These are phyloP conservation scores for Cloeon dipterum DNA, from an alignment of 2,888 invertebrate genomes.

Conservation along the genomic window DNA sequence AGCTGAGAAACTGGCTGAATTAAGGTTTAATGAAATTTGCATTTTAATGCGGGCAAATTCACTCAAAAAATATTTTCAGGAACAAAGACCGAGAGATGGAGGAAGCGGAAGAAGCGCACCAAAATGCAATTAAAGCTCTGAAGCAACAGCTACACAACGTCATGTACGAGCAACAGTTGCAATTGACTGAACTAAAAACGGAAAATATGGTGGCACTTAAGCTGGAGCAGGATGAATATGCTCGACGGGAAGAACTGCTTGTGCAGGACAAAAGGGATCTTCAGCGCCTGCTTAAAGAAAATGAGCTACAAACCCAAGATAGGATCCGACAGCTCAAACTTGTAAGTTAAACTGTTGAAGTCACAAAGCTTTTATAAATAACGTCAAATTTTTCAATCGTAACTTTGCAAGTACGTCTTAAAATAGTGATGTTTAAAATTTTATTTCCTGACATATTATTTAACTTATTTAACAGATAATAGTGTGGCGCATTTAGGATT, in stretches of 20 bases:
- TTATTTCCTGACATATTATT: no score
- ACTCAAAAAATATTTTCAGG: slow-evolving; percentile 14
- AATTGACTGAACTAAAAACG: slow-evolving; percentile 52
- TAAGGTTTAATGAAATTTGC: slow-evolving; percentile 20
- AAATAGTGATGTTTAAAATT: background rate
- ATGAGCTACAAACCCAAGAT: slow-evolving; percentile 43
- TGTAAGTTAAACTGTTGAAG: slow-evolving; percentile 16
- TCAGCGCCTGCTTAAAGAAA: slow-evolving; percentile 40
- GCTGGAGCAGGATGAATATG: slow-evolving; percentile 62
- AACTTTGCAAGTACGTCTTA: background rate
- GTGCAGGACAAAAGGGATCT: slow-evolving; percentile 47
- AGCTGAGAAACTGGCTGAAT: slow-evolving; percentile 53
- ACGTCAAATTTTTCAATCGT: no score
- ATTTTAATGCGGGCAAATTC: background rate
- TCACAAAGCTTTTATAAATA: background rate
- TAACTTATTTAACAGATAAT: no score
- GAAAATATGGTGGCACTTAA: slow-evolving; percentile 63
- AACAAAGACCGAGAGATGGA: slow-evolving; percentile 73
- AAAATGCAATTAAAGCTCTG: slow-evolving; percentile 65
- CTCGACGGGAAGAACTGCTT: slow-evolving; percentile 49
- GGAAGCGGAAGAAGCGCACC: slow-evolving; percentile 66
- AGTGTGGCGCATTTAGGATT: no score
- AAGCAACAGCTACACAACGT: slow-evolving; percentile 86
- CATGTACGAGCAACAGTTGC: slow-evolving; percentile 74
- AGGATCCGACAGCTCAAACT: slow-evolving; percentile 46